phyloP scores from a whole-genome alignment of 1,140 invertebrate species.

The Scaptomyza hsui region DNA sequence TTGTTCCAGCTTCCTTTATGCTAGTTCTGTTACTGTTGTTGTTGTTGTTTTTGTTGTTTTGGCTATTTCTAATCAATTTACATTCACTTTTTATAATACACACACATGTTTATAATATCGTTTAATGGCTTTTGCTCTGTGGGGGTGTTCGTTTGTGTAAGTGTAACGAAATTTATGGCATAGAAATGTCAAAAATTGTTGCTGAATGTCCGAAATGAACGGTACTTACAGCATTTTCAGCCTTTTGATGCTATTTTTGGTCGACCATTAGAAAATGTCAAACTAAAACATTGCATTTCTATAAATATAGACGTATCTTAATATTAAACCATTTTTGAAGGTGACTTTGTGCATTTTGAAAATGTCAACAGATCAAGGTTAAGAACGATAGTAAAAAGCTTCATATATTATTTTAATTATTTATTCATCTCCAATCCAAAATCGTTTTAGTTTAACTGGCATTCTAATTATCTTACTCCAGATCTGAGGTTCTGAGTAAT shows the following conservation, averaged over 20 bases:
- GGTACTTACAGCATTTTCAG: constrained; percentile 51
- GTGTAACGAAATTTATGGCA: constrained; percentile 62
- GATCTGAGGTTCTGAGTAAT: background rate
- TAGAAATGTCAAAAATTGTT: constrained; percentile 67
- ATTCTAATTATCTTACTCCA: background rate
- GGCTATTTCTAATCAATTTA: constrained; percentile 47
- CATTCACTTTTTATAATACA: constrained; percentile 67
- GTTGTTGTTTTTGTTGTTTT: constrained; percentile 34
- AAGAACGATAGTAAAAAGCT: constrained; percentile 6
- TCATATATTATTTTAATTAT: no score
- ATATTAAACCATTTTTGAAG: constrained; percentile 64
- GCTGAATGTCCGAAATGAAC: constrained; percentile 31
- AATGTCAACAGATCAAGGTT: no score
- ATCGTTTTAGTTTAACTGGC: background rate
- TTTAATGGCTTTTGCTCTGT: constrained; percentile 44
- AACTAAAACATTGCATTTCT: constrained; percentile 12
- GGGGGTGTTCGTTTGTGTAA: constrained; percentile 29
- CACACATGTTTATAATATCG: constrained; percentile 15
- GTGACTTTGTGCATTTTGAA: constrained; percentile 53
- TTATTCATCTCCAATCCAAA: no score
- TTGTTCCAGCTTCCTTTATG: constrained; percentile 4
- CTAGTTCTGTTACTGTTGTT: constrained; percentile 1
- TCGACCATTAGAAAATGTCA: constrained; percentile 16
- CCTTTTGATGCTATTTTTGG: constrained; percentile 34
- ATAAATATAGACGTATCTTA: constrained; percentile 29